Conservation (phyloP, 2,797 vertebrate species). For the Premnoplex brunnescens region DNA sequence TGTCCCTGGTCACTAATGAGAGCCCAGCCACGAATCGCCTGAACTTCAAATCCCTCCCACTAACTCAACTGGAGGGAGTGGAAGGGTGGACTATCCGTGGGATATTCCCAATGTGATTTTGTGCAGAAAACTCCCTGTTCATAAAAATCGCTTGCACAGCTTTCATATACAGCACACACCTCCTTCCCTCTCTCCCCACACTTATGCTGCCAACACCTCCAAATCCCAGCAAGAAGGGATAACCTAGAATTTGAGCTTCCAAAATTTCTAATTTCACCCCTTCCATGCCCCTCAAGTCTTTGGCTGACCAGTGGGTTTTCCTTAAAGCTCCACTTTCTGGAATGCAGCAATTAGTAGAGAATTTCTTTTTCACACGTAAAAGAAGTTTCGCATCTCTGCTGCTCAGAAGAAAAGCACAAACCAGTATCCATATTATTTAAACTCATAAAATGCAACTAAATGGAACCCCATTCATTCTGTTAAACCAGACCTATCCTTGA, state of each 20-base stretch:
- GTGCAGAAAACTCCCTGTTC: neutral
- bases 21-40: neutral
- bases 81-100: neutral
- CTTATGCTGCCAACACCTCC: neutral
- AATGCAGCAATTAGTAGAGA: neutral
- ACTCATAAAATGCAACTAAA: neutral
- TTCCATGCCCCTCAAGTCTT: neutral
- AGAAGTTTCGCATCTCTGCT: neutral
- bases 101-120: neutral
- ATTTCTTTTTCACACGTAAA: neutral
- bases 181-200: neutral
- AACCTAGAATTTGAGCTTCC: neutral
- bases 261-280: neutral
- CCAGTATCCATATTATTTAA: neutral
- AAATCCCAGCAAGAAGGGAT: neutral
- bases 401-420: neutral
- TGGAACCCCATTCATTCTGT: neutral
- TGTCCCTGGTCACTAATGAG: slow-evolving; percentile 62
- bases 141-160: neutral
- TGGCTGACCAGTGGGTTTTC: neutral
- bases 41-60: slow-evolving; percentile 44
- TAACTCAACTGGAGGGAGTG: neutral
- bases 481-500: neutral
- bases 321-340: neutral
- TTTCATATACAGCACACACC: neutral